Base-by-base conservation (phyloP, 92 coral and sea anemone genomes). In the Phymanthus crucifer region DNA sequence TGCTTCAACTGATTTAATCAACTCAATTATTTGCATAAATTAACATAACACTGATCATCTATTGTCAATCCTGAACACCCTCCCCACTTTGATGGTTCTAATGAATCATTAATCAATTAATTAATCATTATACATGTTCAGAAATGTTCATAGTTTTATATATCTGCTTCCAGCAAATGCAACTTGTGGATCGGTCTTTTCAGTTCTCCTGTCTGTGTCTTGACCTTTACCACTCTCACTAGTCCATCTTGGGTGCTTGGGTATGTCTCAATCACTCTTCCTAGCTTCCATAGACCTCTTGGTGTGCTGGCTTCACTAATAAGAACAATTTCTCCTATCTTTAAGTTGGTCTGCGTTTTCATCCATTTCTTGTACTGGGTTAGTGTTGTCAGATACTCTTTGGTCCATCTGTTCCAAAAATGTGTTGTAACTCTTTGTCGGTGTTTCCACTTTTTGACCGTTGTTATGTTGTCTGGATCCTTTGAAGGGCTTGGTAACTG, bases 231-330 rank as follows among this genome's bases (percentile, higher is more conserved):
- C 23, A 57, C 66, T 57, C 66, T 57, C 23, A 68, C 72, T 18
- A 68, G 45, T 68, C 45, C 45, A 68, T 68, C 72, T 57, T 57
- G 31, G 26, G 74, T 73, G 33, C 54, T 50, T 24, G 76, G 86
- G 40, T 40, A 66, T 24, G 74, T 82, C 73, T 82, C 54, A 14
- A 82, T 47, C 75, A 73, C 75, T 29, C 75, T 50, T 36, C 77
- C 81, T 40, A 65, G 71, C 4, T 40, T 54, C 70, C 80, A 78
- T 7, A 74, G 35, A 33, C 72, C 72, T 68, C 72, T 68, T 68
- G 72, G 72, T 3, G 72, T 36, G 14, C n/a, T 68, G 1, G 38
- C n/a, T 21, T 68, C 72, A 32, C 72, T 68, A 17, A 68, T 18
- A 32, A 68, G 43, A 32, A 68, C 72, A 21, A 68, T 68, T 23